Evolutionary conservation across 2,797 vertebrate species (phyloP).

Genomic region (Aphelocoma californica): DNA sequence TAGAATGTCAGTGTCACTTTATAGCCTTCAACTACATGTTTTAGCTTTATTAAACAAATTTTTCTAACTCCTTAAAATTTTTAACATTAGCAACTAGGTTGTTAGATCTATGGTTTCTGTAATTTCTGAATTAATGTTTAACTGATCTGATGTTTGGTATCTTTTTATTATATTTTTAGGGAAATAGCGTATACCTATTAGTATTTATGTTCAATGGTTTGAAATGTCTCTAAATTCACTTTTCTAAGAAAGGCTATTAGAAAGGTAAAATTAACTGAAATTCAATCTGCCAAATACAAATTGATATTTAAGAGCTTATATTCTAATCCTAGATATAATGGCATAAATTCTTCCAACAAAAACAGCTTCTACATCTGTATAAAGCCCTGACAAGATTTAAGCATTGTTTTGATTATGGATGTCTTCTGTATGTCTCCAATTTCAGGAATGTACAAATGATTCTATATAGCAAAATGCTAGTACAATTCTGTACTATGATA

Average conservation of each 20-base stretch:
- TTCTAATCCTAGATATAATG: no score
- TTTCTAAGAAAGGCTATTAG: constrained; percentile 60
- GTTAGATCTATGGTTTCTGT: neutral
- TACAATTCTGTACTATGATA: constrained; percentile 74
- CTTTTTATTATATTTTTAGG: constrained; percentile 60
- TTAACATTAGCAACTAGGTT: constrained; percentile 50
- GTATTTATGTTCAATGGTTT: constrained; percentile 55
- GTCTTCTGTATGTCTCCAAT: no score
- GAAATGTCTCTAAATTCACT: constrained; percentile 62
- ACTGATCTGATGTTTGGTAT: constrained; percentile 32
- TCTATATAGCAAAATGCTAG: constrained; percentile 76
- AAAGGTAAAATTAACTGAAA: constrained; percentile 63
- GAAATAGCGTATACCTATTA: constrained; percentile 51
- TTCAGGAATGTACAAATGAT: constrained; percentile 75
- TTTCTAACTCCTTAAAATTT: constrained; percentile 61
- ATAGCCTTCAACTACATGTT: constrained; percentile 56
- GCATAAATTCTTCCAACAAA: no score
- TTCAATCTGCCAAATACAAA: constrained; percentile 65
- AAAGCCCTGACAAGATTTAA: no score
- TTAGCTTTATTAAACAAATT: constrained; percentile 71
- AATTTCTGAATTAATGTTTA: constrained; percentile 49
- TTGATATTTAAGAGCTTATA: neutral
- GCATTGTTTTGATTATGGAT: no score
- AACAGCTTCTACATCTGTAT: no score
- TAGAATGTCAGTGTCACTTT: constrained; percentile 68